phyloP scores from a whole-genome alignment of 2,113 vertebrate genomes.

The Sander lucioperca region DNA sequence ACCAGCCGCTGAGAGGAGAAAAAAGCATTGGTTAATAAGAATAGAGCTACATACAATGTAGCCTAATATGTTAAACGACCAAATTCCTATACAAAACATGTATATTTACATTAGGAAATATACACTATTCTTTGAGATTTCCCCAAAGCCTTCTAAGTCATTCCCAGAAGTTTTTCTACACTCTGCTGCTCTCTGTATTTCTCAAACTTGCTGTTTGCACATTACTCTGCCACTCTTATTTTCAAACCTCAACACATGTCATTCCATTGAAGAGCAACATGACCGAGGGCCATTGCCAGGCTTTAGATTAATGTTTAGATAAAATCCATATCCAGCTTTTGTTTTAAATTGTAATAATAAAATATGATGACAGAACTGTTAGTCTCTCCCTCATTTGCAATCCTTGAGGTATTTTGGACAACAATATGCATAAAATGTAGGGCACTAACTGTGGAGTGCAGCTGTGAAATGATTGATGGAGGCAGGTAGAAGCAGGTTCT shows the following conservation, averaged over 20 bases:
- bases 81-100: not conserved
- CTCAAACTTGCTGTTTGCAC: constrained; percentile 25
- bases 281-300: constrained; percentile 7
- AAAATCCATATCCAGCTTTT: constrained; percentile 5
- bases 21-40: not conserved
- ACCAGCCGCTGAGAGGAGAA: constrained; percentile 89
- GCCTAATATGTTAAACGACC: not conserved
- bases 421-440: constrained; percentile 36
- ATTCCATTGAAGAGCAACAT: constrained; percentile 13
- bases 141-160: not conserved
- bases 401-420: not conserved
- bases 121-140: not conserved
- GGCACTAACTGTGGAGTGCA: constrained; percentile 16
- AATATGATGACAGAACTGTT: not conserved
- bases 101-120: not conserved
- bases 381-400: not conserved
- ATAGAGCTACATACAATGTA: too few relatives aligned
- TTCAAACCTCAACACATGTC: constrained; percentile 18
- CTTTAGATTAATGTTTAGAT: constrained; percentile 15
- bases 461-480: constrained; percentile 68
- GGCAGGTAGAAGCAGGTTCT: constrained; percentile 17
- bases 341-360: not conserved
- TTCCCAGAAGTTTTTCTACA: not conserved
- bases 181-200: constrained; percentile 7
- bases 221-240: constrained; percentile 14